Conservation (phyloP, 2,888 invertebrate genomes). For the Limnephilus marmoratus region DNA sequence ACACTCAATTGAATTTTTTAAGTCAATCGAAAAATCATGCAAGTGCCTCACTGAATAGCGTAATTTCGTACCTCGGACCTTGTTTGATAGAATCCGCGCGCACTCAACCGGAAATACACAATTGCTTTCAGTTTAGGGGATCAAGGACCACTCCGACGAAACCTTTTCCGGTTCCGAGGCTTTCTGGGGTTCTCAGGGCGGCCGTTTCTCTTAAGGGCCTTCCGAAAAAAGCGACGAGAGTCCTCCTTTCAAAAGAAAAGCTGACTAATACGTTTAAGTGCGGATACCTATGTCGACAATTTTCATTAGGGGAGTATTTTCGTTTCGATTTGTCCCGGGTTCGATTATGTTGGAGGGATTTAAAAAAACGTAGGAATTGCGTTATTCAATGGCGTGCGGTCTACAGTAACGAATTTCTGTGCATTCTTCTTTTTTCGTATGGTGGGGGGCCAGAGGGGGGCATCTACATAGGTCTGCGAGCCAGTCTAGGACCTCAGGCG, state of each 20-base stretch:
- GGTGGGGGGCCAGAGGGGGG: no score
- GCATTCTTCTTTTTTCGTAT: no score
- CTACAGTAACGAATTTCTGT: not conserved
- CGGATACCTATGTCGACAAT: not conserved
- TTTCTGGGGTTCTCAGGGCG: not conserved
- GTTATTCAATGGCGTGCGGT: not conserved
- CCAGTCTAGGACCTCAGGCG: no score
- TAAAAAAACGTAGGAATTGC: not conserved
- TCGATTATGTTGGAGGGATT: not conserved
- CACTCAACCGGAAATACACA: conserved; percentile 36
- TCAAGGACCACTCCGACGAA: conserved; percentile 10
- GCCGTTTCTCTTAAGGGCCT: not conserved
- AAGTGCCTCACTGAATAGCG: not conserved
- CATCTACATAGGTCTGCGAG: no score
- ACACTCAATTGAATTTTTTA: not conserved
- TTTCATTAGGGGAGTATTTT: not conserved
- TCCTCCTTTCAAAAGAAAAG: not conserved
- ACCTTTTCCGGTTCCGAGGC: conserved; percentile 19
- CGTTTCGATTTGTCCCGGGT: not conserved
- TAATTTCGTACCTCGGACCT: not conserved
- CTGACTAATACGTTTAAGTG: not conserved
- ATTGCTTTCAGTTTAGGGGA: conserved; percentile 34
- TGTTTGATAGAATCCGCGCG: conserved; percentile 3
- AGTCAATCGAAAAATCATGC: not conserved
- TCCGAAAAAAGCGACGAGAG: not conserved